Percentiles rank a stretch among this genome's conserved stretches.
phyloP scores from a whole-genome alignment of 2,113 vertebrate species.

The Amphilophus citrinellus region DNA sequence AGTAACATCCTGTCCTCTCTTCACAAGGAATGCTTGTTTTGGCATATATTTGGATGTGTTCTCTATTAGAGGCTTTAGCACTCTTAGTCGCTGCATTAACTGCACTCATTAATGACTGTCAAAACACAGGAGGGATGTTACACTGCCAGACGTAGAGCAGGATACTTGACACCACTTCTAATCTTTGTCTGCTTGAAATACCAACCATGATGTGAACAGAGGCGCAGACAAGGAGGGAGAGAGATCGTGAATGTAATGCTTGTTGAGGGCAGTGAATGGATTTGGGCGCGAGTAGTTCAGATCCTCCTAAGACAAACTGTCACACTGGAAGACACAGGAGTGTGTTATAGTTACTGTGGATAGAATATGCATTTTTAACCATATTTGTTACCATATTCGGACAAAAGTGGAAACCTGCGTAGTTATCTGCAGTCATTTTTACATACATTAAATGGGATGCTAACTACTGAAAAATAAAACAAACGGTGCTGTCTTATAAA shows the following conservation, averaged over 20 bases:
- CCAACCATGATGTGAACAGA: slow-evolving; percentile 35
- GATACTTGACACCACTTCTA: slow-evolving; percentile 63
- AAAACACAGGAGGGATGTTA: slow-evolving; percentile 60
- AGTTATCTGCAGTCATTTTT: not conserved
- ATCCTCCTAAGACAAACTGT: not conserved
- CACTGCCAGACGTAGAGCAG: slow-evolving; percentile 31
- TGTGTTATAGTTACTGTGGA: not conserved
- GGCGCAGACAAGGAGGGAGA: slow-evolving; percentile 8
- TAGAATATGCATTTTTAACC: not conserved
- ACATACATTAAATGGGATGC: no score
- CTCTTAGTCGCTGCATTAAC: slow-evolving; percentile 58
- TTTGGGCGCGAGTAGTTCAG: not conserved
- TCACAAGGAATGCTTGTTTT: slow-evolving; percentile 67
- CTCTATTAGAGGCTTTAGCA: slow-evolving; percentile 55
- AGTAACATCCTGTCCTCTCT: slow-evolving; percentile 60
- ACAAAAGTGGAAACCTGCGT: not conserved
- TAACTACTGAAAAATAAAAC: no score
- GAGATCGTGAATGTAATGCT: slow-evolving; percentile 33
- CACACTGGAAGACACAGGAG: not conserved
- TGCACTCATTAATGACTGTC: slow-evolving; percentile 70
- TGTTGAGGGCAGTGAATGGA: slow-evolving; percentile 32
- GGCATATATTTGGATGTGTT: slow-evolving; percentile 45
- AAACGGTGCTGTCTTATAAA: no score
- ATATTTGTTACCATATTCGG: not conserved
- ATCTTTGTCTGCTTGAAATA: slow-evolving; percentile 54